Evolutionary conservation across 2,888 invertebrate species (phyloP), one percentile per base, ranked within the genome.

Genomic region (Perizoma affinitatum): DNA sequence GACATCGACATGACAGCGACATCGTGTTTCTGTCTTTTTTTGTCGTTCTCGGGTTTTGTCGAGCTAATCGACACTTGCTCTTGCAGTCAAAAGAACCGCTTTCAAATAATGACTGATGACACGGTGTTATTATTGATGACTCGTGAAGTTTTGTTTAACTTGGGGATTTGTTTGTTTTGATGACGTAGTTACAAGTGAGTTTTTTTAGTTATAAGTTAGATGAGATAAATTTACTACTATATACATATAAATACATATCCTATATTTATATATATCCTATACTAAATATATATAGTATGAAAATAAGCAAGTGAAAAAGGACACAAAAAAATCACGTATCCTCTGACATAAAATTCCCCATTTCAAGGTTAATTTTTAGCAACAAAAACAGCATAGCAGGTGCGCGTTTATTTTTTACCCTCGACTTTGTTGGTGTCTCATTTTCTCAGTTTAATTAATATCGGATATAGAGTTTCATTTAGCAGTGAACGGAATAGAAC

Each of bases 61-160:
- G 68, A 52, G 72, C 83, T 88, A 87, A 89, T 90, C 88, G 88
- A 82, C 88, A 88, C 88, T 80, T 77, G 79, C 72, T 69, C 64
- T 63, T 68, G 66, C 59, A 68, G 64, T 70, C 70, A 70, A 72
- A 70, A 76, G 74, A 74, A 68, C 72, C 78, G 78, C 74, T 69
- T 74, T 75, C 40, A 65, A 73, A 72, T 67, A 69, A 75, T 71
- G 72, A 72, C 75, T 72, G 78, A 78, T 80, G 82, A 79, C 76
- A 74, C 59, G 66, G 58, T 72, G 72, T 71, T 74, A 70, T 79
- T 80, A 80, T 83, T 80, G 79, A 82, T 80, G 74, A 72, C 63
- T 76, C 67, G 72, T 67, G 68, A 75, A 73, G 72, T 67, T 71
- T 70, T 64, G 65, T 70, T 70, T 61, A 40, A 40, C 40, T 40